Base-by-base conservation (phyloP, 2,888 invertebrate genomes). In the Epinotia nisella region DNA sequence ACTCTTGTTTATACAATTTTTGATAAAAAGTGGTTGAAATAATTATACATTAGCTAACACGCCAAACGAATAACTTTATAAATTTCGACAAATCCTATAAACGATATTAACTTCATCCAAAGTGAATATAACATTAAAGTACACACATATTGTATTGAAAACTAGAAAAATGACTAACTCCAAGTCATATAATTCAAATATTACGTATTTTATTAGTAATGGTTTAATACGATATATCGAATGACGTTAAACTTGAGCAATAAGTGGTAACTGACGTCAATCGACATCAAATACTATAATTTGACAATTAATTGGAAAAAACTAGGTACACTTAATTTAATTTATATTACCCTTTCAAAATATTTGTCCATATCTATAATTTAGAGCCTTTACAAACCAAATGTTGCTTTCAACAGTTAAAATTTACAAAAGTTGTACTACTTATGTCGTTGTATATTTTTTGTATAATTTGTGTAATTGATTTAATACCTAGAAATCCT, bases 261-360 rank as follows among this genome's bases (percentile, higher is more conserved):
- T 60, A 49, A 68, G 56, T 61, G 67, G 67, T 72, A 72, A 58
- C 67, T 61, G 67, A 68, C 72, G 61, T 72, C 72, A 67, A 62
- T 39, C 13, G 60, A 51, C 49, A 55, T 29, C 21, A 21, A 58
- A 71, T 39, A 53, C 2, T 58, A 35, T 58, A 56, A 71, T 21
- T 59, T 49, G 45, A 64, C 51, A 65, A 55, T 39, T 21, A 67
- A 61, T 60, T 58, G 67, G 45, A 67, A 67, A 67, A 49, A 24
- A 59, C 24, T 58, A 66, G 59, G 15, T 35, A 60, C 11, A 60
- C 39, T 3, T 58, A 29, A 9, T 49, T 58, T 58, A 7, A 58
- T 58, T 58, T 58, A 55, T 11, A 55, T 55, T 55, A 49, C 49
- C 49, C 49, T 49, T 49, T 49, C 49, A 49, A 49, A 49, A 49